These are phyloP conservation scores for Drosophila bocqueti DNA, from an alignment of 1,140 invertebrate species.

Conservation along the genomic window DNA sequence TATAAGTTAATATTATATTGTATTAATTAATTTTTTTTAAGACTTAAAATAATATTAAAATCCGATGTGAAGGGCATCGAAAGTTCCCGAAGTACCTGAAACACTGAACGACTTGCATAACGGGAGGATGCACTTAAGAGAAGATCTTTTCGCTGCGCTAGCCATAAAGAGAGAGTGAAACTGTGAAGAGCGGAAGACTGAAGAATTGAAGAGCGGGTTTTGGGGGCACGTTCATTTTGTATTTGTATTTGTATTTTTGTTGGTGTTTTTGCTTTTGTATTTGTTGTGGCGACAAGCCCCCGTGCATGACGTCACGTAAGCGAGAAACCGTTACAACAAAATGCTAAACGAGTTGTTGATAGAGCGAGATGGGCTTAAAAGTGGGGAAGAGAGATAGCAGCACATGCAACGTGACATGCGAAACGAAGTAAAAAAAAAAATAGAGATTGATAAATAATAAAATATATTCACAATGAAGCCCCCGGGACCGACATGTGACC, in stretches of 20 bases:
- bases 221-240: slow-evolving; percentile 69
- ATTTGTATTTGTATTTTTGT: slow-evolving; percentile 21
- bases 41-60: background rate
- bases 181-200: slow-evolving; percentile 18
- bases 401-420: slow-evolving; percentile 64
- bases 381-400: background rate
- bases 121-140: slow-evolving; percentile 50
- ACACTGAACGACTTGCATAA: background rate
- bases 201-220: slow-evolving; percentile 50
- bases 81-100: background rate
- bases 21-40: too few relatives aligned
- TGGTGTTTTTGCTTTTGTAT: slow-evolving; percentile 1
- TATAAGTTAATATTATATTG: too few relatives aligned
- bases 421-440: slow-evolving; percentile 11
- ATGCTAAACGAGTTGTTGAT: slow-evolving; percentile 59
- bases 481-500: slow-evolving; percentile 54
- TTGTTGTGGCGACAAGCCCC: slow-evolving; percentile 63
- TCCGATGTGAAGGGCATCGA: background rate
- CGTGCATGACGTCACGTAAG: slow-evolving; percentile 79
- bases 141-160: slow-evolving; percentile 2
- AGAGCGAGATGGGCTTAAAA: background rate
- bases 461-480: slow-evolving; percentile 12
- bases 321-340: slow-evolving; percentile 60
- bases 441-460: slow-evolving; percentile 21
- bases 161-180: slow-evolving; percentile 3